A percentile compares a stretch with the other conserved stretches of the same genome.
Evolutionary conservation across 2,113 vertebrate species (phyloP).

Genomic region (Alligator sinensis): DNA sequence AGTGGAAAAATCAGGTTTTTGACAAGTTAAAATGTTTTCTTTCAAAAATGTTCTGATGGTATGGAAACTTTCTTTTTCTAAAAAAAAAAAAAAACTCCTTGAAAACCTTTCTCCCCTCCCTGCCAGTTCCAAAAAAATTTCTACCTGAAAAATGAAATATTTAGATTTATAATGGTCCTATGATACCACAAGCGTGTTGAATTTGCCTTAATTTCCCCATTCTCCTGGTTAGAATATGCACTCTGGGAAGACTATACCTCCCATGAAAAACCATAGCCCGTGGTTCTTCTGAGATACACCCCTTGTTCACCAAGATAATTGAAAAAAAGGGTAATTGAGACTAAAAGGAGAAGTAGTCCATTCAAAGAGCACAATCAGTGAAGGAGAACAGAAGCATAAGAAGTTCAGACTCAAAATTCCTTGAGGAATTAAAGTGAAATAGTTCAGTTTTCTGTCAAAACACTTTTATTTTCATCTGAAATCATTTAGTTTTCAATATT

Average conservation of each 20-base stretch:
- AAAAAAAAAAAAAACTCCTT: background rate
- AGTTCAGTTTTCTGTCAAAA: fast-evolving
- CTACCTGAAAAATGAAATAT: background rate
- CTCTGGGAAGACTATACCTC: background rate
- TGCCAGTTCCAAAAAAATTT: background rate
- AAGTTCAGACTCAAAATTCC: background rate
- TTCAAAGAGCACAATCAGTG: background rate
- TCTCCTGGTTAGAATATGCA: background rate
- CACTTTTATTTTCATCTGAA: background rate
- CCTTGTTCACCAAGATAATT: background rate
- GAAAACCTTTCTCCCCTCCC: background rate
- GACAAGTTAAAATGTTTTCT: background rate
- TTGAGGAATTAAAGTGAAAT: background rate
- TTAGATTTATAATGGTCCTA: background rate
- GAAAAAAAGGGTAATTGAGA: fast-evolving
- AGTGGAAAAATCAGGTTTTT: background rate
- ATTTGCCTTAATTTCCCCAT: too few species aligned
- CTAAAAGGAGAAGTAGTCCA: background rate
- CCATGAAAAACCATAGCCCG: background rate
- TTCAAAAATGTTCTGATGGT: background rate
- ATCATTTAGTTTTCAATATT: background rate
- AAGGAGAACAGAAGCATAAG: background rate
- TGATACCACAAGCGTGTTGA: too few species aligned
- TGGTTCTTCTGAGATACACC: background rate
- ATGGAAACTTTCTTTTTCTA: background rate